Evolutionary conservation across 2,888 invertebrate species (phyloP).

Genomic region (Cryptophagus acutangulus): DNA sequence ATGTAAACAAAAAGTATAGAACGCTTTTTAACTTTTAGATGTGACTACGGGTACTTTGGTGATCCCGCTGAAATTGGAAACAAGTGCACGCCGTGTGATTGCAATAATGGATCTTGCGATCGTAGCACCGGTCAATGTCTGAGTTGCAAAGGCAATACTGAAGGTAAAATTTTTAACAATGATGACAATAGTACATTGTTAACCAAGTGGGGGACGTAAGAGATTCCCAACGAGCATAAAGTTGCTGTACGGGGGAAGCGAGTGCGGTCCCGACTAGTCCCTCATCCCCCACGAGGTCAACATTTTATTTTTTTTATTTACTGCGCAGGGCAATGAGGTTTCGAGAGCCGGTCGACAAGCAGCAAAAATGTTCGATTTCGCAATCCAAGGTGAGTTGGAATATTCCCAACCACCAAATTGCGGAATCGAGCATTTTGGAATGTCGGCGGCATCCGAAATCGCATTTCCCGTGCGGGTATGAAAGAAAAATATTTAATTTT

Average conservation of each 20-base stretch:
- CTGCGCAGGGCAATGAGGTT: no score
- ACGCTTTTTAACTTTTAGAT: no score
- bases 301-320: no score
- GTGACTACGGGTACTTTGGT: constrained; percentile 81
- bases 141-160: constrained; percentile 72
- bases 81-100: constrained; percentile 74
- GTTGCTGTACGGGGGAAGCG: not conserved
- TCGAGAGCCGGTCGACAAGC: no score
- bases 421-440: constrained; percentile 1
- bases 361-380: no score
- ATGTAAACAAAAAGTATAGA: no score
- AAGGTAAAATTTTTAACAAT: constrained; percentile 43
- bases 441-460: not conserved
- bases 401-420: not conserved
- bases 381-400: no score
- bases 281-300: not conserved
- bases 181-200: not conserved
- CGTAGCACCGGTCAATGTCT: constrained; percentile 78
- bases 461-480: no score
- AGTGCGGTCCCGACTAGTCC: not conserved
- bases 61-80: constrained; percentile 68
- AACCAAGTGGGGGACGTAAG: not conserved
- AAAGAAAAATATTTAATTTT: no score
- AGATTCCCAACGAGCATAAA: not conserved
- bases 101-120: constrained; percentile 84